Evolutionary conservation across 2,113 vertebrate species (phyloP), one percentile per base, ranked within the genome.

Genomic region (Tringa solitaria): DNA sequence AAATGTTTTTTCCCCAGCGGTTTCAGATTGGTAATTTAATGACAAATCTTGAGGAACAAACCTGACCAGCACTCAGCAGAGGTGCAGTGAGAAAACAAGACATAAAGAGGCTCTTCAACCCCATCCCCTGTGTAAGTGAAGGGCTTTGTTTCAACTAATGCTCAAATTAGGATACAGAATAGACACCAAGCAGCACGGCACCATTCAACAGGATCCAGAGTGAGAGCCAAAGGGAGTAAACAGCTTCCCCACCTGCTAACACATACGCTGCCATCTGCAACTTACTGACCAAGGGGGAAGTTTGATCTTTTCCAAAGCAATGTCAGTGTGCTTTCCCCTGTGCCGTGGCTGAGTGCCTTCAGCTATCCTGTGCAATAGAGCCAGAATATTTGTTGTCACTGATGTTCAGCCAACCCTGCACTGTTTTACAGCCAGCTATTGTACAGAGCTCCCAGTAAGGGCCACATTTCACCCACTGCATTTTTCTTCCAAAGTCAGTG

Each of bases 351-450:
- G 37, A 89, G 4, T 69, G 84, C 82, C 46, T 80, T 92, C 65
- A 87, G 75, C 41, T 12, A 0, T 84, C n/a, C 77, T 48, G 59
- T 27, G 60, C 48, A 45, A 50, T 10, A 26, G 32, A 72, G 86
- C 77, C 92, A 97, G 67, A 86, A 72, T 94, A 92, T 69, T 86
- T 84, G 41, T 45, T 91, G 56, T 79, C 84, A 95, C 84, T 91
- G 88, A 84, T 94, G 56, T 60, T 89, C 8, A 1, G 81, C 94
- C 94, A 96, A 12, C 27, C 45, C 41, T 87, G 81, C 9, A 13
- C 59, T 23, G 26, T 17, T 94, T 87, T 70, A 83, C 50, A 76
- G 89, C 91, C 93, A 95, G 72, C 12, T 85, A 92, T 92, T 84
- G 53, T 37, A 51, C 27, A 90, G 65, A 28, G 10, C 32, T 68